Evolutionary conservation across 1,140 invertebrate species (phyloP).

Genomic region (Gryllus bimaculatus): DNA sequence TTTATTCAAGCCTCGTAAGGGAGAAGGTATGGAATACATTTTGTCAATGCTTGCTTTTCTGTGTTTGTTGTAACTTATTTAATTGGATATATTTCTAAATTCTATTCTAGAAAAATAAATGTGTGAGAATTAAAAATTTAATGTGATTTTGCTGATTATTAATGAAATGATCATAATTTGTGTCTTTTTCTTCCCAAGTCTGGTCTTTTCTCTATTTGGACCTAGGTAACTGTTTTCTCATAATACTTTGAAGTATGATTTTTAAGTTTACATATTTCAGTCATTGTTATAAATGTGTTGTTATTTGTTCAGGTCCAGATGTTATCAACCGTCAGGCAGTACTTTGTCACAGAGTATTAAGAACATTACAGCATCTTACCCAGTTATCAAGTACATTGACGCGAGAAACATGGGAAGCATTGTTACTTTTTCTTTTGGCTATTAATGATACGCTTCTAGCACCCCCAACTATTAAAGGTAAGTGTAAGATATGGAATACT

Average conservation of each 20-base stretch:
- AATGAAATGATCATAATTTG: neutral
- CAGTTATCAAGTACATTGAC: slow-evolving; percentile 68
- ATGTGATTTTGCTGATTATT: neutral
- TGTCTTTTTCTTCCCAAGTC: slow-evolving; percentile 51
- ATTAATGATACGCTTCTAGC: slow-evolving; percentile 87
- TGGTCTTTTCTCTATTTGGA: slow-evolving; percentile 82
- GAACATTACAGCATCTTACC: slow-evolving; percentile 80
- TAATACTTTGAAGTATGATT: slow-evolving; percentile 17
- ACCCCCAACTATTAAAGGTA: slow-evolving; percentile 77
- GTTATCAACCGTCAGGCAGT: slow-evolving; percentile 89
- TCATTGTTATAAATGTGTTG: neutral
- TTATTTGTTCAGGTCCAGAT: slow-evolving; percentile 56
- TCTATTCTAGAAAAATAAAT: neutral
- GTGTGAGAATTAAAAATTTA: neutral
- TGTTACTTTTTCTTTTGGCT: slow-evolving; percentile 81
- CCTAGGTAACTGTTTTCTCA: slow-evolving; percentile 51
- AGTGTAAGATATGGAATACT: neutral
- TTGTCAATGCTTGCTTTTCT: neutral
- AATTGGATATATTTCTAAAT: slow-evolving; percentile 6
- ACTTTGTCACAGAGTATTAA: slow-evolving; percentile 85
- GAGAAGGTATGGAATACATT: slow-evolving; percentile 60
- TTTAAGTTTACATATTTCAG: slow-evolving; percentile 15
- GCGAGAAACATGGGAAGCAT: slow-evolving; percentile 80
- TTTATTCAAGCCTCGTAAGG: slow-evolving; percentile 86
- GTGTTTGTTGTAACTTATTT: neutral